Conservation (phyloP, 2,888 invertebrate genomes). For the Caenorhabditis sp. region DNA sequence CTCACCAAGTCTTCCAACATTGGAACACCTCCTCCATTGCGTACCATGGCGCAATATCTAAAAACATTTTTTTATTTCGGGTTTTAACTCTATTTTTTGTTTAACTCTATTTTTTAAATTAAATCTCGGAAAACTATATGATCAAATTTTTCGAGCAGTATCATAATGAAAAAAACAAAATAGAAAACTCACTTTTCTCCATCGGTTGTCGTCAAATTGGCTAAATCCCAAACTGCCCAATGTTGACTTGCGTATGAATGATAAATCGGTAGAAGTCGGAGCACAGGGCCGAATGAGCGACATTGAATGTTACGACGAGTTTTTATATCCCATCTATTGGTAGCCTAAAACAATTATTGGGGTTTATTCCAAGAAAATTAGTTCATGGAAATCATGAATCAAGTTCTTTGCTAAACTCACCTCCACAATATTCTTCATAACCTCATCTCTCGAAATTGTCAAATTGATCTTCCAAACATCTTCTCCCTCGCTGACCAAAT, state of each 20-base stretch:
- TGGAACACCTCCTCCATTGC: constrained; percentile 84
- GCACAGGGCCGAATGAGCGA: constrained; percentile 91
- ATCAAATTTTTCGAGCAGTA: too few species aligned
- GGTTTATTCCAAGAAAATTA: neutral
- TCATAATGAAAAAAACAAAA: neutral
- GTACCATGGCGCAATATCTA: constrained; percentile 89
- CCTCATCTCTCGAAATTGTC: constrained; percentile 44
- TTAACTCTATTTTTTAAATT: too few species aligned
- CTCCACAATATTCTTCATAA: constrained; percentile 62
- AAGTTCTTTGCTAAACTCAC: constrained; percentile 41
- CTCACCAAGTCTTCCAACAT: constrained; percentile 76
- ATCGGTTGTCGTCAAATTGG: constrained; percentile 91
- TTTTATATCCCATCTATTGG: constrained; percentile 86
- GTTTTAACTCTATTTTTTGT: too few species aligned
- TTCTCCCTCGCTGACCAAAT: constrained; percentile 90
- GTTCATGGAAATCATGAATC: too few species aligned
- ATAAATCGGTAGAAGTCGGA: constrained; percentile 72
- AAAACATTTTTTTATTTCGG: constrained; percentile 71
- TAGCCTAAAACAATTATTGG: constrained; percentile 77
- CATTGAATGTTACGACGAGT: constrained; percentile 94
- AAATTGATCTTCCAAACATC: constrained; percentile 80
- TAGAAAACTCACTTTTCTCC: constrained; percentile 75
- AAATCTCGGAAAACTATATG: too few species aligned
- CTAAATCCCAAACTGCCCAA: constrained; percentile 97
- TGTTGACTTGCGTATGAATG: constrained; percentile 73